Evolutionary conservation across 2,888 invertebrate species (phyloP), one percentile per base, ranked within the genome.

Genomic region (Polyommatus icarus): DNA sequence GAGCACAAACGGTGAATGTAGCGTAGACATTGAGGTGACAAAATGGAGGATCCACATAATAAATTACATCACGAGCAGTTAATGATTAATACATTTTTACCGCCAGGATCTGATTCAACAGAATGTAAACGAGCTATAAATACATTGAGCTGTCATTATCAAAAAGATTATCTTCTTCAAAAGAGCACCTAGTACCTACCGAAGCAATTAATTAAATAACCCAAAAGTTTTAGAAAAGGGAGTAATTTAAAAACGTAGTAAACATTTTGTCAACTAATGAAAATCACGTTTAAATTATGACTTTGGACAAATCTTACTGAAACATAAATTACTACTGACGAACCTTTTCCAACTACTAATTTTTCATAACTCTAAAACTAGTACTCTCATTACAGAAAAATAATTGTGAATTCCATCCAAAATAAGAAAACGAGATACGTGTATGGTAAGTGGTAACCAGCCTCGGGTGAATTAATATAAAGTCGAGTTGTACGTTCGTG

Each of bases 31-130:
- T 72, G 40, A 72, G 36, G 36, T 72, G 72, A 40, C 72, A 72
- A 72, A 40, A 72, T 72, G 72, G 72, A 72, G 40, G 72, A 72
- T 36, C n/a, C 15, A 40, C 40, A 40, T 40, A 72, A 72, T 72
- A 40, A 72, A 72, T 72, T 72, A 72, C n/a, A 72, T 72, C 40
- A 40, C 40, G 72, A 72, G 36, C 36, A 72, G 40, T 72, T 36
- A 72, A 40, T 36, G n/a, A 40, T 36, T 72, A 36, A 46, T 73
- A 50, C 40, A 73, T 73, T 40, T 73, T 40, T 73, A 20, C 5
- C 10, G 40, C 3, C 46, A 73, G 46, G 32, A 20, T 46, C 40
- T 29, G 40, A 46, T 73, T 73, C 18, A 46, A 73, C 73, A 50
- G 20, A 73, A 24, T 40, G 72, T 72, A 72, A 46, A 72, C 72